Base-by-base conservation (phyloP, 2,797 vertebrate species). In the Anguilla marmorata region DNA sequence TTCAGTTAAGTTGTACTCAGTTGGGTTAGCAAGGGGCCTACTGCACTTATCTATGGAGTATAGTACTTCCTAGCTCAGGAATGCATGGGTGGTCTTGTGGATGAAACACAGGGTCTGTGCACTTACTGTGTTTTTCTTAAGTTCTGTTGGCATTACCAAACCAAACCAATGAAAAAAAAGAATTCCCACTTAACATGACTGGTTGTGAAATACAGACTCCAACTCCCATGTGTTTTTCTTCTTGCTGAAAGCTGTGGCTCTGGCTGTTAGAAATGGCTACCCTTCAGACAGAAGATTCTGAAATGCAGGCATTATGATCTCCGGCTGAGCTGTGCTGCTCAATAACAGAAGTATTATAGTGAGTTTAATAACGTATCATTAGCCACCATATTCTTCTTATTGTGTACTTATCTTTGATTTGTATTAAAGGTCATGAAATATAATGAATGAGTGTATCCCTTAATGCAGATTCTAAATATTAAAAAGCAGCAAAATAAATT, bases 121-220 rank as follows among this genome's bases (percentile, higher is more conserved):
- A 74, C 60, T 19, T 90, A 90, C 82, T 89, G 48, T 82, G 56
- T 91, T 76, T 88, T 90, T 33, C n/a, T 85, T 56, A 37, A 83
- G 86, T 85, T 88, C 87, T 74, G 89, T 91, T 89, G 91, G 90
- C 87, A 88, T 91, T 91, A 90, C 85, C 48, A 83, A 90, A 90
- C 85, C 48, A 83, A 90, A 91, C 89, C 88, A 91, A 92, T 88
- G 89, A 82, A 89, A 88, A 89, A 88, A 89, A 74, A 91, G 90
- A 92, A 92, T 89, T 90, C 91, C 91, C 88, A 84, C 90, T 88
- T 79, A 88, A 88, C 90, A 27, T 50, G 80, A 66, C 5, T 60
- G 86, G 41, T 91, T 91, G 90, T 91, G 90, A 88, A 92, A 92
- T 86, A 50, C 87, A 41, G 69, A 85, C 88, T 91, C 88, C 89